Conservation (phyloP, 2,888 invertebrate genomes). For the Carpatolechia fugitivella region DNA sequence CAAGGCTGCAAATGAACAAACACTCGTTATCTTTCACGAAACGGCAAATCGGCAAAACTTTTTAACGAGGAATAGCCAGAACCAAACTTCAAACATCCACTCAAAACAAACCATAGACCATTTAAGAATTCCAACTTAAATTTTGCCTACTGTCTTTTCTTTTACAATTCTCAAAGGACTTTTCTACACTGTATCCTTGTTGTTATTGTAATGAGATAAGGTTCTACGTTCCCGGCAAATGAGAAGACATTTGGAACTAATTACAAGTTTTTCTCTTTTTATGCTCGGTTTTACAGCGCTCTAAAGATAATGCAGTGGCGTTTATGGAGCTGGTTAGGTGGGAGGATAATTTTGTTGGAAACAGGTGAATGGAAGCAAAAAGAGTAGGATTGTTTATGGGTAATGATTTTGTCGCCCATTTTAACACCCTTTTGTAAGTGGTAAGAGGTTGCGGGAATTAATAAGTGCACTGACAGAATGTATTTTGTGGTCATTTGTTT, state of each 20-base stretch:
- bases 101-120: not conserved
- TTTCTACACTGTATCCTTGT: not conserved
- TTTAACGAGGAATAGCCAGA: not conserved
- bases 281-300: slow-evolving; percentile 34
- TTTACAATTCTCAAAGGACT: not conserved
- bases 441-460: too few relatives aligned
- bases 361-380: not conserved
- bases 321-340: not conserved
- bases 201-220: slow-evolving; percentile 19
- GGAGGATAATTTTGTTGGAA: not conserved
- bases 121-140: not conserved
- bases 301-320: slow-evolving; percentile 30
- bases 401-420: slow-evolving; percentile 1
- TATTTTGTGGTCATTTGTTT: too few relatives aligned
- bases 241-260: slow-evolving; percentile 43
- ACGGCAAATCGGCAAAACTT: slow-evolving; percentile 7
- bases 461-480: too few relatives aligned
- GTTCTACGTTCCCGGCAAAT: slow-evolving; percentile 20
- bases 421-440: too few relatives aligned
- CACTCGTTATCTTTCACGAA: slow-evolving; percentile 8
- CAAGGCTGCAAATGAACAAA: slow-evolving; percentile 2
- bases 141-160: not conserved
- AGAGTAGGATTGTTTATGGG: not conserved
- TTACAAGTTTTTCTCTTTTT: slow-evolving; percentile 47
- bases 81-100: not conserved